These are phyloP conservation scores for Eupithecia insigniata DNA, from an alignment of 2,888 invertebrate genomes.

Conservation along the genomic window DNA sequence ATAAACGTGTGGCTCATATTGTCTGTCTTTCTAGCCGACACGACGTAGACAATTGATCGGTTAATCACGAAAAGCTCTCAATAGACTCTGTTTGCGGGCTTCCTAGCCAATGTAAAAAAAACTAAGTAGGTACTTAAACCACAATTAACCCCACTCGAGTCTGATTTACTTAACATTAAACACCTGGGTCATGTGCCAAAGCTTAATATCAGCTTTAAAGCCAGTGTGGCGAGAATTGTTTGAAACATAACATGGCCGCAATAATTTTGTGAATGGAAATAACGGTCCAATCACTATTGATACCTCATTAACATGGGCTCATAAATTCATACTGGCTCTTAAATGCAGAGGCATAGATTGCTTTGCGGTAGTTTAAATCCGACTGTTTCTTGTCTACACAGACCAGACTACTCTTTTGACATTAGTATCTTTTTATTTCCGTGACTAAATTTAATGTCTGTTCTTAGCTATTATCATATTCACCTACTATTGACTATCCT, in stretches of 20 bases:
- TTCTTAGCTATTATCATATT: neutral
- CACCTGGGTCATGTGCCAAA: neutral
- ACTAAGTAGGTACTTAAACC: neutral
- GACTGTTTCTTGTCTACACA: neutral
- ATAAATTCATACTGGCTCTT: conserved; percentile 61
- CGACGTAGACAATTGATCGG: conserved; percentile 59
- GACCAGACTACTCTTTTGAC: neutral
- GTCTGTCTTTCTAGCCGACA: conserved; percentile 58
- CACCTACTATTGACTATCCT: neutral
- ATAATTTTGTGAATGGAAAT: conserved; percentile 70
- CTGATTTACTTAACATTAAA: neutral
- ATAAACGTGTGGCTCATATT: conserved; percentile 47
- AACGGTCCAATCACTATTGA: conserved; percentile 69
- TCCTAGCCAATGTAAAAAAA: conserved; percentile 22
- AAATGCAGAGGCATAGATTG: conserved; percentile 40
- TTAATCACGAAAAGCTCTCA: conserved; percentile 62
- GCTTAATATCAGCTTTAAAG: neutral
- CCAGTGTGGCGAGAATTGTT: conserved; percentile 32
- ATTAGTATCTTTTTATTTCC: neutral
- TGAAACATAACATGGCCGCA: conserved; percentile 45
- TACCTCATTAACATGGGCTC: conserved; percentile 70
- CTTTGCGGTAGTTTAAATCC: conserved; percentile 33
- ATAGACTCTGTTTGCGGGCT: conserved; percentile 28
- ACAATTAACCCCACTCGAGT: neutral
- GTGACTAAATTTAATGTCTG: no score